A percentile compares a stretch with the other conserved stretches of the same genome.
Conservation (phyloP, 2,888 invertebrate species). For the Lypha dubia region DNA sequence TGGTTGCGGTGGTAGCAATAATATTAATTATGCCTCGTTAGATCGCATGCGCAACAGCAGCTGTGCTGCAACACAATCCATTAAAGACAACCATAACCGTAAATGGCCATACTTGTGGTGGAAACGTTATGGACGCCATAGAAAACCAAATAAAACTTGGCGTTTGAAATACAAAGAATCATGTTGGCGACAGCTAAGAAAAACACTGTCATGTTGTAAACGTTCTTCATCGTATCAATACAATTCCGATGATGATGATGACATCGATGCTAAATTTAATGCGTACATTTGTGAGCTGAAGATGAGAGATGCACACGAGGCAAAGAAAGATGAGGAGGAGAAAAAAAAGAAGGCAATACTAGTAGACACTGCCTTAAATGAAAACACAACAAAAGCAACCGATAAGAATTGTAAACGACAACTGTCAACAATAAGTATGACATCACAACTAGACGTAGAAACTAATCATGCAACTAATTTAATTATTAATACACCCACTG, state of each 20-base stretch:
- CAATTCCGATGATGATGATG: conserved; percentile 79
- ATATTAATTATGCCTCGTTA: conserved; percentile 80
- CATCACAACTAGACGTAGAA: conserved; percentile 44
- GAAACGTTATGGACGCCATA: conserved; percentile 64
- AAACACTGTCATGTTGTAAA: conserved; percentile 48
- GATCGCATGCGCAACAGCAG: conserved; percentile 77
- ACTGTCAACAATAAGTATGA: conserved; percentile 68
- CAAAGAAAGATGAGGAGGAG: conserved; percentile 33
- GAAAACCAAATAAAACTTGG: conserved; percentile 60
- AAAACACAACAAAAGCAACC: conserved; percentile 30
- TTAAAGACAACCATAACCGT: conserved; percentile 65
- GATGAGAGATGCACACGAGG: conserved; percentile 75
- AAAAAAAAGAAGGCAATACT: not conserved
- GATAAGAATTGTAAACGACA: conserved; percentile 28
- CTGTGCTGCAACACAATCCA: conserved; percentile 68
- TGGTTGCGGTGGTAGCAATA: conserved; percentile 70
- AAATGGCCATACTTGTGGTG: conserved; percentile 73
- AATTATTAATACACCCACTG: conserved; percentile 30
- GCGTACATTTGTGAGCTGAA: conserved; percentile 80
- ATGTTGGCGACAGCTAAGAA: conserved; percentile 43
- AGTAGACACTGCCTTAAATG: conserved; percentile 18
- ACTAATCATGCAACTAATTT: conserved; percentile 61
- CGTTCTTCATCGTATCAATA: conserved; percentile 69
- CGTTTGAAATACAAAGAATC: conserved; percentile 47
- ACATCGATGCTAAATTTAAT: conserved; percentile 81